Conservation (phyloP, 2,113 vertebrate species). For the Notiomystis cincta region DNA sequence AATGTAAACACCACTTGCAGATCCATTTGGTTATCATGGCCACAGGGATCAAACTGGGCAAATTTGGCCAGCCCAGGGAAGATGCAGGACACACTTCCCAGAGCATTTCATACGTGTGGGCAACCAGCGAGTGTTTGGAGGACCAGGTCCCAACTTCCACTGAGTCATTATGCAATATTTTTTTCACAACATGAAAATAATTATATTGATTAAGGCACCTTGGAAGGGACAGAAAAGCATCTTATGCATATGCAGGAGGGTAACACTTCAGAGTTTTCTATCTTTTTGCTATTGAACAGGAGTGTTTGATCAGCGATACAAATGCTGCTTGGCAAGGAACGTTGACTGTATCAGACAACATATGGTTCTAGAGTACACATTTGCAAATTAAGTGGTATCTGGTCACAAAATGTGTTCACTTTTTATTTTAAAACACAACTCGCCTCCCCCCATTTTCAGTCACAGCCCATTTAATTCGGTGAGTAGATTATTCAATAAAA, state of each 20-base stretch:
- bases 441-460: background rate
- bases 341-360: constrained; percentile 59
- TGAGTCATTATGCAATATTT: background rate
- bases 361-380: constrained; percentile 61
- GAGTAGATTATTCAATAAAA: constrained; percentile 26
- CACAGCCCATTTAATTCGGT: constrained; percentile 15
- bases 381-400: constrained; percentile 60
- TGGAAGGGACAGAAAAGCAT: constrained; percentile 3
- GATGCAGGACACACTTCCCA: background rate
- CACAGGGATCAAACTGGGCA: background rate
- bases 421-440: constrained; percentile 43
- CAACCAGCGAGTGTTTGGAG: background rate
- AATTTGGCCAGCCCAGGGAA: background rate
- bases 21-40: background rate
- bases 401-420: constrained; percentile 37
- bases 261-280: background rate
- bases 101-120: background rate
- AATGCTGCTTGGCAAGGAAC: constrained; percentile 48
- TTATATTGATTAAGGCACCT: constrained; percentile 18
- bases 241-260: background rate
- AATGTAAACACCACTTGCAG: background rate
- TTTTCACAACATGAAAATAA: constrained; percentile 2
- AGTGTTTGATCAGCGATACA: constrained; percentile 52
- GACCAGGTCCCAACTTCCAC: background rate
- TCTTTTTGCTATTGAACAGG: background rate